A percentile compares a stretch with the other conserved stretches of the same genome.
phyloP scores from a whole-genome alignment of 1,140 invertebrate species.

The Drosophila lacertosa region DNA sequence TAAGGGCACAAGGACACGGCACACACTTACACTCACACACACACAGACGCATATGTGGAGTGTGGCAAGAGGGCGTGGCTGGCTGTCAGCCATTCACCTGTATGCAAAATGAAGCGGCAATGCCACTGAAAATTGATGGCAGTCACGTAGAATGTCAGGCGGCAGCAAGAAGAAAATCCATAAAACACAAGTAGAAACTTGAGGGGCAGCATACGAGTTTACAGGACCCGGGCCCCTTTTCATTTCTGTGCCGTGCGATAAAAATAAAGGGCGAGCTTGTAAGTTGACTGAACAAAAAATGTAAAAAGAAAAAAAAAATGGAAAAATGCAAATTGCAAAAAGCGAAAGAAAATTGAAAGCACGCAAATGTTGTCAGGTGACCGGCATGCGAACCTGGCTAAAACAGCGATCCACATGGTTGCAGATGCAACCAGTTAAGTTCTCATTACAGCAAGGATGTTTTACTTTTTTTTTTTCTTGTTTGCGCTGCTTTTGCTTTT shows the following conservation, averaged over 20 bases:
- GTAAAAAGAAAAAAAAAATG: conserved; percentile 14
- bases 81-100: conserved; percentile 53
- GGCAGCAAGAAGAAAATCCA: conserved; percentile 61
- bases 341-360: conserved; percentile 12
- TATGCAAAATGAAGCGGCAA: conserved; percentile 81
- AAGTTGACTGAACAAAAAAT: conserved; percentile 9
- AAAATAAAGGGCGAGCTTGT: conserved; percentile 39
- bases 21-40: conserved; percentile 13
- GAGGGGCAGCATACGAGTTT: conserved; percentile 44
- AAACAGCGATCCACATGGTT: conserved; percentile 10
- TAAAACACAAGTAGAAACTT: conserved; percentile 59
- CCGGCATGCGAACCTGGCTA: background rate
- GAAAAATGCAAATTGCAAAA: conserved; percentile 11
- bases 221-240: background rate
- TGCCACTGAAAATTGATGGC: conserved; percentile 80
- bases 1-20: conserved; percentile 69
- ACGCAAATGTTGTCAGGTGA: conserved; percentile 19
- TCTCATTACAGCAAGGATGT: conserved; percentile 42
- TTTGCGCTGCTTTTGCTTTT: background rate
- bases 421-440: conserved; percentile 46
- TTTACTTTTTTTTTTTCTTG: background rate
- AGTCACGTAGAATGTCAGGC: conserved; percentile 72
- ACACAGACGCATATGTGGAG: background rate
- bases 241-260: conserved; percentile 26
- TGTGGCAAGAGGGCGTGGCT: background rate